Base-by-base conservation (phyloP, 2,888 invertebrate genomes). In the Temnothorax rugatulus region DNA sequence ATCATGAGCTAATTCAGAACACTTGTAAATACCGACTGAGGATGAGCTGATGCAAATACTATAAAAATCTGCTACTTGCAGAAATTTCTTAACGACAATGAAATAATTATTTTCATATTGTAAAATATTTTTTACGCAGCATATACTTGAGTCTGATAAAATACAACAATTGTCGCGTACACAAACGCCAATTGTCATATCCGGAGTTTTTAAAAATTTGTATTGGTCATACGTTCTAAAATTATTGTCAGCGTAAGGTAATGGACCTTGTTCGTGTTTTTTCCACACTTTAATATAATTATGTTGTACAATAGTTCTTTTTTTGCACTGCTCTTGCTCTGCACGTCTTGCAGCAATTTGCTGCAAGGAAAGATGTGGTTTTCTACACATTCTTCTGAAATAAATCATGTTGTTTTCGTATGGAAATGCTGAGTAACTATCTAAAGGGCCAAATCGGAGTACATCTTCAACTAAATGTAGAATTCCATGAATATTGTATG, bases 11-110 rank as follows among this genome's bases (percentile, higher is more conserved):
- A 83, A 68, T 25, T 54, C 11, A 25, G 76, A 68, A 66, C 83
- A 83, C 47, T 77, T 83, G 25, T 61, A 77, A 54, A 52, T 77
- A 34, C 69, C 76, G 21, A 68, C 69, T n/a, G 54, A 50, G 9
- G 29, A 52, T 69, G 69, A 69, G 25, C 4, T 34, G 15, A 69
- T 69, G 25, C 50, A 18, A 69, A 69, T 69, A 52, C 8, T 69
- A 11, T 50, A 50, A 47, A 69, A 69, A 69, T 69, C 52, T 29
- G 4, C 8, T 52, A 69, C 18, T 5, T 81, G n/a, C 18, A 15
- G 25, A 52, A 59, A 47, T 11, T 61, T n/a, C 9, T 41, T 38
- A 54, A 41, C 47, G 4, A 64, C 50, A 34, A 54, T 38, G 11
- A 64, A 61, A 61, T 61, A 61, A 61, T 61, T 61, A 61, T 61